Evolutionary conservation across 2,797 vertebrate species (phyloP).

Genomic region (Philypnodon macrostomus): DNA sequence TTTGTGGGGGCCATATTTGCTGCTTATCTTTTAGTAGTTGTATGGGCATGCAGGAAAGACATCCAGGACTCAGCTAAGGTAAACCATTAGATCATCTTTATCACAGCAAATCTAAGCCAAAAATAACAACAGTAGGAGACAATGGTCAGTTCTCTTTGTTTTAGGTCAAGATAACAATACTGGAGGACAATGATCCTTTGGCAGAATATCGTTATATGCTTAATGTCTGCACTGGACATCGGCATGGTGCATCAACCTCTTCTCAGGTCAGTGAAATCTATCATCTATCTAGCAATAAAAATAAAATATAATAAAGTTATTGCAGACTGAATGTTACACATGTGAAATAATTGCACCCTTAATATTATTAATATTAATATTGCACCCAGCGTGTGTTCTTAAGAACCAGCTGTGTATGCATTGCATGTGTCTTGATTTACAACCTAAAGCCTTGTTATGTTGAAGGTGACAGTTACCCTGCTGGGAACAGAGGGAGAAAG

Average conservation of each 20-base stretch:
- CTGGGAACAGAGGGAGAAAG: constrained; percentile 88
- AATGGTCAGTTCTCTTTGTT: not conserved
- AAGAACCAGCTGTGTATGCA: no score
- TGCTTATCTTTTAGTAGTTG: constrained; percentile 80
- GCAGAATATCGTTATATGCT: constrained; percentile 91
- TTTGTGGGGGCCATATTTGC: constrained; percentile 86
- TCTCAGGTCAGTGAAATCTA: constrained; percentile 80
- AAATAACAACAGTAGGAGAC: no score
- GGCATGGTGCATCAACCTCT: constrained; percentile 87
- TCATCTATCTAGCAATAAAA: no score
- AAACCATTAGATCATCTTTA: constrained; percentile 5
- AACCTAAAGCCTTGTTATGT: no score
- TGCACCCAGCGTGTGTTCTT: no score
- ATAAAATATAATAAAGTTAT: no score
- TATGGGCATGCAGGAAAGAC: constrained; percentile 92
- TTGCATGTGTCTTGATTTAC: no score
- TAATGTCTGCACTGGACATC: constrained; percentile 86
- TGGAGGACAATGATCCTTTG: constrained; percentile 91
- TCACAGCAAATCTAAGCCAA: not conserved
- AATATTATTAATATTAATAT: no score
- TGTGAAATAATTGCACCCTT: no score
- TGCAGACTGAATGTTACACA: no score
- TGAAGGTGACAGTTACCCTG: constrained; percentile 88
- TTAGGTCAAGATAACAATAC: constrained; percentile 87
- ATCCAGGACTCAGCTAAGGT: constrained; percentile 88